Evolutionary conservation across 1,140 invertebrate genomes (phyloP).

Genomic region (Parasteatoda tepidariorum): DNA sequence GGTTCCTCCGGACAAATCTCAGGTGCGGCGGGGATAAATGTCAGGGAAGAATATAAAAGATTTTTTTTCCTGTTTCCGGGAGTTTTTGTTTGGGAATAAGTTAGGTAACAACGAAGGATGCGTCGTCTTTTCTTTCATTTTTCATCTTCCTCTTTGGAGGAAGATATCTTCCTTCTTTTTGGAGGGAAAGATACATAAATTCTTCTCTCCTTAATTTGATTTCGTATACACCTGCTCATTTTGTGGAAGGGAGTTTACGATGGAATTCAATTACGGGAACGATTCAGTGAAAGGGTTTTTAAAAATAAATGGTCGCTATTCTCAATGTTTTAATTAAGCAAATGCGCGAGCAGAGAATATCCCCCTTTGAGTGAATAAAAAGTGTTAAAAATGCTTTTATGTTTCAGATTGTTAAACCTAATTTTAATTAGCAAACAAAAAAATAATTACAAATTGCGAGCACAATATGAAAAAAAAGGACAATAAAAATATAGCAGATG

Average conservation of each 20-base stretch:
- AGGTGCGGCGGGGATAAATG: not conserved
- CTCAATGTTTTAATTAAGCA: not conserved
- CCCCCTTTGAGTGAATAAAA: too few species aligned
- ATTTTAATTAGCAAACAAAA: too few species aligned
- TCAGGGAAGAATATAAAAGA: not conserved
- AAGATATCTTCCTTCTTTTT: too few species aligned
- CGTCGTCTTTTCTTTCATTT: not conserved
- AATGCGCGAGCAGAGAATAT: too few species aligned
- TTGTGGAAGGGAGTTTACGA: not conserved
- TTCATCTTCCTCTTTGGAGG: not conserved
- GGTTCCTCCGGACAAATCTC: not conserved
- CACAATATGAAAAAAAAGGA: too few species aligned
- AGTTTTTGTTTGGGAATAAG: not conserved
- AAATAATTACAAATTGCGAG: too few species aligned
- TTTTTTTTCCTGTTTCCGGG: not conserved
- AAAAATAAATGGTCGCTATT: not conserved
- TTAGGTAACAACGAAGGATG: not conserved
- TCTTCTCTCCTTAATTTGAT: not conserved
- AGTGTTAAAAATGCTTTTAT: too few species aligned
- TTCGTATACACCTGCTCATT: not conserved
- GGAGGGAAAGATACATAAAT: not conserved
- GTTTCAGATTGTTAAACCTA: too few species aligned
- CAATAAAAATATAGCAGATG: too few species aligned
- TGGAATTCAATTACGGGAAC: not conserved
- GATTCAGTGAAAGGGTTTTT: not conserved